Evolutionary conservation across 2,113 vertebrate species (phyloP).

Genomic region (Nesogale talazaci): DNA sequence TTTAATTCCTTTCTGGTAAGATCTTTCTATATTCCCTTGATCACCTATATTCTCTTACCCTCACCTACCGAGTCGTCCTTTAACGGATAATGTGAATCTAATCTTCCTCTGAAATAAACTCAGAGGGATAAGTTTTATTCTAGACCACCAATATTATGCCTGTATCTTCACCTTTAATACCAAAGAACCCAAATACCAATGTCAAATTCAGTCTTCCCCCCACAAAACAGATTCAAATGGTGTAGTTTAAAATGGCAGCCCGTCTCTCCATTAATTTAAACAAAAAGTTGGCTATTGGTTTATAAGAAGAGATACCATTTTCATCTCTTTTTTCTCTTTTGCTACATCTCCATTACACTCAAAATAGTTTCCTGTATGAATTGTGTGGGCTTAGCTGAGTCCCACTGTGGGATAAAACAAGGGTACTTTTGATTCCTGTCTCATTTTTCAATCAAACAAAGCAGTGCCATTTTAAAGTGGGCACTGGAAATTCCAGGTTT

Average conservation of each 20-base stretch:
- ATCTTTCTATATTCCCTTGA: no score
- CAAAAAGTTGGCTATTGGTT: neutral
- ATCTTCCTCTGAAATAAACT: neutral
- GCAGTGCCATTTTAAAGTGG: neutral
- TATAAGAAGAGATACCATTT: neutral
- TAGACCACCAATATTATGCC: neutral
- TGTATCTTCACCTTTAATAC: neutral
- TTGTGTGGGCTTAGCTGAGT: neutral
- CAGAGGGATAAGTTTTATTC: neutral
- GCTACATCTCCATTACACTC: neutral
- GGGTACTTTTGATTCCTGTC: neutral
- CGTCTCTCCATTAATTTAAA: neutral
- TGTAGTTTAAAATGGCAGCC: neutral
- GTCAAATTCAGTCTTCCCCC: neutral
- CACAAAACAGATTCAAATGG: neutral
- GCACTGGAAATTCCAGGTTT: conserved; percentile 45
- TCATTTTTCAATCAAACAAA: conserved; percentile 52
- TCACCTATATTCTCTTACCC: neutral
- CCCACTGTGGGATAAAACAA: neutral
- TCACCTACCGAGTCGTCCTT: neutral
- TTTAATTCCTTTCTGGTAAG: no score
- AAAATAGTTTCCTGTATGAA: neutral
- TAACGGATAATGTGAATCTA: neutral
- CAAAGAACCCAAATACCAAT: conserved; percentile 32
- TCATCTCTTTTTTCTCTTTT: neutral